Conservation (phyloP, 2,113 vertebrate species). For the Pao palembangensis region DNA sequence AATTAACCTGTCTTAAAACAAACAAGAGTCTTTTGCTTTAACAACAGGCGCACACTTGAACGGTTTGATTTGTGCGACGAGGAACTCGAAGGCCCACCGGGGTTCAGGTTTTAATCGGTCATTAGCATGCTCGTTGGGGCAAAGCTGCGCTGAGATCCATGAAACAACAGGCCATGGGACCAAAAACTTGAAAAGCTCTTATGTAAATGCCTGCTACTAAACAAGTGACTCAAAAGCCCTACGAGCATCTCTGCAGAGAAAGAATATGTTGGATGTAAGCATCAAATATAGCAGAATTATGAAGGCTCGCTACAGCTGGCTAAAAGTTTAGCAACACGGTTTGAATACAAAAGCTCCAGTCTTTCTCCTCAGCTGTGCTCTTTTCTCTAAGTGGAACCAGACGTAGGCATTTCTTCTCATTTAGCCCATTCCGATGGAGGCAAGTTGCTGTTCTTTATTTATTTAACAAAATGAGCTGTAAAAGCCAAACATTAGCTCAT, state of each 20-base stretch:
- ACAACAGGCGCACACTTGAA: slow-evolving; percentile 55
- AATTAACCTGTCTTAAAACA: slow-evolving; percentile 72
- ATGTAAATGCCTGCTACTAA: slow-evolving; percentile 18
- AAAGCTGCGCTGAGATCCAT: slow-evolving; percentile 46
- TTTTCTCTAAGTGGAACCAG: slow-evolving; percentile 73
- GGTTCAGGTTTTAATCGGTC: slow-evolving; percentile 61
- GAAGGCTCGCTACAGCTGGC: slow-evolving; percentile 46
- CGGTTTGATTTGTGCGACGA: slow-evolving; percentile 45
- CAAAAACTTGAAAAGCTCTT: slow-evolving; percentile 22
- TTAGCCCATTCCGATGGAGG: slow-evolving; percentile 59
- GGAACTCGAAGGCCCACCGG: slow-evolving; percentile 49
- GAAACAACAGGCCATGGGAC: slow-evolving; percentile 29
- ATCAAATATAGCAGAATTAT: slow-evolving; percentile 31
- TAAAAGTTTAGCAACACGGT: slow-evolving; percentile 39
- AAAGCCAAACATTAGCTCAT: slow-evolving; percentile 78
- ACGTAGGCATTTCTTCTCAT: slow-evolving; percentile 66
- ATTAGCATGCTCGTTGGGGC: slow-evolving; percentile 58
- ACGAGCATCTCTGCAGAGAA: slow-evolving; percentile 24
- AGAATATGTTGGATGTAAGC: slow-evolving; percentile 24
- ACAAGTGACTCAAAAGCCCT: slow-evolving; percentile 28
- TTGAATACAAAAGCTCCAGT: slow-evolving; percentile 67
- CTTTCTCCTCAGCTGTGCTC: slow-evolving; percentile 61
- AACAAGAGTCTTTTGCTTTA: slow-evolving; percentile 59
- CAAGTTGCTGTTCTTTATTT: slow-evolving; percentile 67
- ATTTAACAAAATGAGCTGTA: slow-evolving; percentile 74